Base-by-base conservation (phyloP, 2,888 invertebrate species). In the Drosophila bunnanda region DNA sequence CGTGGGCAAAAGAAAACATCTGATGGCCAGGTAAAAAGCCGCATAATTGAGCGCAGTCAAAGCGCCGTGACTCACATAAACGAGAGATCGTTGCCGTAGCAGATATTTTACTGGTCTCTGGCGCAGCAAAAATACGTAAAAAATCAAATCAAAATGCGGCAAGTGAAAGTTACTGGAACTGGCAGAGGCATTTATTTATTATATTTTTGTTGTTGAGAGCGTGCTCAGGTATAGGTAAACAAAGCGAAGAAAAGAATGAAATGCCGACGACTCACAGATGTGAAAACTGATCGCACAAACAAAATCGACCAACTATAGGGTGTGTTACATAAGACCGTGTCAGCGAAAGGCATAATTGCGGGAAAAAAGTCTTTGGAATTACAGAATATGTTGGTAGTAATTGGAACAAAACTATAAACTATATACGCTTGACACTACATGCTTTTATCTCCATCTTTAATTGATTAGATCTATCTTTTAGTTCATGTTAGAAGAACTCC, bases 121-220 rank as follows among this genome's bases (percentile, higher is more conserved):
- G 56, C 56, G 69, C 30, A 53, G 55, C 53, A 50, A 77, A 87
- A 60, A 76, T 65, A 70, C 80, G 60, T 65, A 66, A 80, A 67
- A 77, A 83, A 84, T 86, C 77, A 88, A 82, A 87, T 84, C 88
- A 87, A 80, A 86, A 70, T 74, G 72, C 68, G 54, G 56, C 82
- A 78, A 88, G 83, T 84, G 83, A 84, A 84, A 84, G 83, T 88
- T 88, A 66, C 62, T 57, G 56, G 56, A 32, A 36, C 39, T 34
- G 64, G 48, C 48, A 64, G 32, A 10, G 65, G 41, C 41, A 50
- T 53, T 75, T 62, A 28, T 46, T 46, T 65, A 36, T 38, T 34
- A 56, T 12, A 48, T 52, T 52, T 65, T 25, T 25, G 25, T 25
- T 25, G 25, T 55, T 55, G 74, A 70, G 74, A 74, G 76, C 82